These are phyloP conservation scores for Bombycilla garrulus DNA, from an alignment of 2,113 vertebrate species.

Conservation along the genomic window DNA sequence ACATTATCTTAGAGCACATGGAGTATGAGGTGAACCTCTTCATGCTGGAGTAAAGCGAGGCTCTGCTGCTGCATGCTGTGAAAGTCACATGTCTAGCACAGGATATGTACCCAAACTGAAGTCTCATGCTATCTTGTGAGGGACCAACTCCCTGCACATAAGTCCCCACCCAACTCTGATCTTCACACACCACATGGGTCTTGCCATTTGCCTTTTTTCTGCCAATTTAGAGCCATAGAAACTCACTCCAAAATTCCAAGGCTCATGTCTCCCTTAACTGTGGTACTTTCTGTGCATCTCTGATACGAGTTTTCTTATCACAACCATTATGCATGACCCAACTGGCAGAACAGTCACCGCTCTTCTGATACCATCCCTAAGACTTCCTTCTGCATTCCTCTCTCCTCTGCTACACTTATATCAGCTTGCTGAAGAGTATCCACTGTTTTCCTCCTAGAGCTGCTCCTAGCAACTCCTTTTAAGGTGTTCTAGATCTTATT, in stretches of 20 bases:
- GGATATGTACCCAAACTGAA: neutral
- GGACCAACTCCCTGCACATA: neutral
- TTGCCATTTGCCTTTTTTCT: neutral
- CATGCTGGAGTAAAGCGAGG: neutral
- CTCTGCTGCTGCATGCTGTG: fast-evolving
- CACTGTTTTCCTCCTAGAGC: neutral
- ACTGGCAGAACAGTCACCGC: neutral
- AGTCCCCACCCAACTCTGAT: neutral
- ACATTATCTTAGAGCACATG: neutral
- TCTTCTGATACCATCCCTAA: neutral
- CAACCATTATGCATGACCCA: neutral
- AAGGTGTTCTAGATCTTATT: neutral
- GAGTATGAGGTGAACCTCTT: neutral
- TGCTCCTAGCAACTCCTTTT: neutral
- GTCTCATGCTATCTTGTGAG: fast-evolving
- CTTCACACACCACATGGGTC: neutral
- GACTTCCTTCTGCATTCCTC: neutral
- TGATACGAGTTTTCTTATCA: neutral
- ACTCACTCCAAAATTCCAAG: neutral
- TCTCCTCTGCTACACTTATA: neutral
- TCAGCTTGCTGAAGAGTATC: neutral
- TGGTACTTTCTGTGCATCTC: neutral
- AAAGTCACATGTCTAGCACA: neutral
- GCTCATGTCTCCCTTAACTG: neutral
- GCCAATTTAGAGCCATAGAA: neutral